These are phyloP conservation scores for Porites lutea DNA, from an alignment of 64 coral and sea anemone species.

Conservation along the genomic window DNA sequence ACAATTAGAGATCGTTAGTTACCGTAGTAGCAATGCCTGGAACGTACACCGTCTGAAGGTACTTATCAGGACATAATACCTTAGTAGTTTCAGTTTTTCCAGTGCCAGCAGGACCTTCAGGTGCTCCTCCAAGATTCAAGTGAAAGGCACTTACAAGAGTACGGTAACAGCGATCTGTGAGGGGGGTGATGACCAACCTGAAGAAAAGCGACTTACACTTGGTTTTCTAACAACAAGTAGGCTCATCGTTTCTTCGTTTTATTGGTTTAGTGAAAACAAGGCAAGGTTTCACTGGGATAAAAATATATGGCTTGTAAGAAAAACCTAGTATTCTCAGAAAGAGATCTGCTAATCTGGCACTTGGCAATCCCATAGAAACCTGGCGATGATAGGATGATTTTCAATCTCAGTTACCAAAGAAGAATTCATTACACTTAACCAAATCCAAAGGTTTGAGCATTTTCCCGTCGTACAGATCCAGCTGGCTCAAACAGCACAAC, in stretches of 20 bases:
- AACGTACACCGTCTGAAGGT: too few species aligned
- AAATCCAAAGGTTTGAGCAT: too few species aligned
- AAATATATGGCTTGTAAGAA: too few species aligned
- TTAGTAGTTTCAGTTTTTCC: slow-evolving; percentile 99
- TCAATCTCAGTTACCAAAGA: too few species aligned
- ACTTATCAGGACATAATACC: slow-evolving; percentile 18
- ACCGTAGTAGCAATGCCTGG: not conserved
- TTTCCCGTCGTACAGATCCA: not conserved
- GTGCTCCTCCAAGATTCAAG: slow-evolving; percentile 96
- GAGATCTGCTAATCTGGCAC: too few species aligned
- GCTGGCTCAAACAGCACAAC: not conserved
- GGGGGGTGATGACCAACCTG: slow-evolving; percentile 97
- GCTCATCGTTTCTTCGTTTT: not conserved
- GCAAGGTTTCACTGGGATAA: too few species aligned
- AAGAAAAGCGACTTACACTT: not conserved
- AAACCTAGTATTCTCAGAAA: too few species aligned
- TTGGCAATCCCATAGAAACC: too few species aligned
- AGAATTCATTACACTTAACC: too few species aligned
- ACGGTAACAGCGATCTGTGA: slow-evolving; percentile 99
- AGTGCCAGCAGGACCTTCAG: slow-evolving; percentile 97
- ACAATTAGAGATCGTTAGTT: not conserved
- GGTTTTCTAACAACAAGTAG: not conserved
- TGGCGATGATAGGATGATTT: too few species aligned
- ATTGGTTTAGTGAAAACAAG: too few species aligned
- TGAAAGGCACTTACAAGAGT: slow-evolving; percentile 97